Conservation (phyloP, 2,888 invertebrate genomes). For the Eristalis pertinax region DNA sequence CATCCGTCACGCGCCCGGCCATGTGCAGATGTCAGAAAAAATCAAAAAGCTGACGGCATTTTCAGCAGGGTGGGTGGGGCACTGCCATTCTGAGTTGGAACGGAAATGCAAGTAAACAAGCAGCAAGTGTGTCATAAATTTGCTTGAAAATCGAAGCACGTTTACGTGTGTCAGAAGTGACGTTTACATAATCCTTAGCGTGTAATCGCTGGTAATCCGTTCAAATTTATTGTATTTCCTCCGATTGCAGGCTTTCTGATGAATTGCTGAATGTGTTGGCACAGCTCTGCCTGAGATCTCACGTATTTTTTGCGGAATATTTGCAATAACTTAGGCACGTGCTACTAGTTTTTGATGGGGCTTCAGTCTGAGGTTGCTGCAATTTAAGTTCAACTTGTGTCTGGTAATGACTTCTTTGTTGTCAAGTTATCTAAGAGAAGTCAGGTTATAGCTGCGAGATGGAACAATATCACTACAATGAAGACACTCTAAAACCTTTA, state of each 20-base stretch:
- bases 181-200: not conserved
- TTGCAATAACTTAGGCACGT: not conserved
- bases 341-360: no score
- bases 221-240: not conserved
- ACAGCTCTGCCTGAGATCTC: not conserved
- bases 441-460: no score
- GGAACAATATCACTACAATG: no score
- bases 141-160: not conserved
- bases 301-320: not conserved
- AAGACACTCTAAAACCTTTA: no score
- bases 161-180: not conserved
- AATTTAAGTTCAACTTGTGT: no score
- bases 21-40: not conserved
- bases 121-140: not conserved
- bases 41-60: not conserved
- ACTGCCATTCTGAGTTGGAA: not conserved
- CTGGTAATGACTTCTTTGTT: no score
- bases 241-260: not conserved
- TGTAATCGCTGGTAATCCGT: not conserved
- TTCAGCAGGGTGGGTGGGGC: not conserved
- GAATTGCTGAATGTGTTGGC: not conserved
- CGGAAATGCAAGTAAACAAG: not conserved
- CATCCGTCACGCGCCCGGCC: constrained; percentile 9
- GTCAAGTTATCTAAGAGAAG: no score
- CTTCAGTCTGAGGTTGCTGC: no score